phyloP scores from a whole-genome alignment of 2,797 vertebrate genomes.

The Aeoliscus strigatus region DNA sequence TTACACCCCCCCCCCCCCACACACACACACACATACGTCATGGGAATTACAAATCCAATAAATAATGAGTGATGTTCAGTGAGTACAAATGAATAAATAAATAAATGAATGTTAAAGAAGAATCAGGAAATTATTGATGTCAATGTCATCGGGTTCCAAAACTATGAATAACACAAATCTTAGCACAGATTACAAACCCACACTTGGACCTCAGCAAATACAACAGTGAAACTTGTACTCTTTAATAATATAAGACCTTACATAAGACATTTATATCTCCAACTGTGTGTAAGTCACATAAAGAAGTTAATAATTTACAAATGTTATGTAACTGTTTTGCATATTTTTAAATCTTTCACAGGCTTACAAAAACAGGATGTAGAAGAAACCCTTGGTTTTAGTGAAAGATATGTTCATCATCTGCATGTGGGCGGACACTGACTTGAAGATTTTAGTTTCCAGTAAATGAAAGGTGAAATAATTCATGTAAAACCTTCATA shows the following conservation, averaged over 20 bases:
- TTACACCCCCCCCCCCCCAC: no score
- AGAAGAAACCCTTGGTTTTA: conserved; percentile 26
- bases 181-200: conserved; percentile 77
- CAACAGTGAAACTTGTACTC: conserved; percentile 70
- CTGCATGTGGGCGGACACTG: conserved; percentile 9
- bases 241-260: conserved; percentile 79
- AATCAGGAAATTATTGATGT: conserved; percentile 56
- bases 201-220: conserved; percentile 64
- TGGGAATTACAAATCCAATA: no score
- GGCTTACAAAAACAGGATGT: conserved; percentile 47
- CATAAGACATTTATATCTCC: conserved; percentile 74
- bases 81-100: no score
- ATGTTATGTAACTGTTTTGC: conserved; percentile 75
- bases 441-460: conserved; percentile 10
- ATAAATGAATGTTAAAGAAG: no score
- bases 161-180: conserved; percentile 73
- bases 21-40: no score
- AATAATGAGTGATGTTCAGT: no score
- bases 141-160: conserved; percentile 60
- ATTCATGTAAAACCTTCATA: not conserved
- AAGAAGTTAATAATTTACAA: conserved; percentile 77
- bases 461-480: conserved; percentile 6
- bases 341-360: conserved; percentile 69
- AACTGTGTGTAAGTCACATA: conserved; percentile 71
- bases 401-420: conserved; percentile 29